A percentile compares a stretch with the other conserved stretches of the same genome.
Evolutionary conservation across 2,888 invertebrate genomes (phyloP).

Genomic region (Neoitamus cyanurus): DNA sequence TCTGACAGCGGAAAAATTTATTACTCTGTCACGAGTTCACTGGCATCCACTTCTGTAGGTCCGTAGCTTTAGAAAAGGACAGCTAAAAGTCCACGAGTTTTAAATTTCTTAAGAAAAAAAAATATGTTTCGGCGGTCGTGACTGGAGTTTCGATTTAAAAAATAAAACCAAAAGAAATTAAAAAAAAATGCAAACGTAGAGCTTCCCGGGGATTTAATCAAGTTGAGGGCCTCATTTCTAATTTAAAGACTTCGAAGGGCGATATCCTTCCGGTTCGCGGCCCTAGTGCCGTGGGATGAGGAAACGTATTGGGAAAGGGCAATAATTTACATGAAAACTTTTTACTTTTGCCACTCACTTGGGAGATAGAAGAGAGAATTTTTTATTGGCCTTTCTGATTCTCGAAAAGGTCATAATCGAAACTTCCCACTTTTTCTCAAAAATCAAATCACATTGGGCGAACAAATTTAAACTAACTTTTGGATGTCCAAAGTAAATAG

Average conservation of each 20-base stretch:
- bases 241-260: not conserved
- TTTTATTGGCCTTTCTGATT: constrained; percentile 4
- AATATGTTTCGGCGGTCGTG: not conserved
- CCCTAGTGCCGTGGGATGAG: not conserved
- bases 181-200: not conserved
- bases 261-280: not conserved
- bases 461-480: not conserved
- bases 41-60: not conserved
- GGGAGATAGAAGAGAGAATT: constrained; percentile 2
- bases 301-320: not conserved
- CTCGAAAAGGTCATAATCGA: not conserved
- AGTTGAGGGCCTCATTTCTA: not conserved
- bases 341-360: not conserved
- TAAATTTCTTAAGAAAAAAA: not conserved
- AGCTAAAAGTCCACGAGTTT: not conserved
- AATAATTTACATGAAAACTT: not conserved
- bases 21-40: not conserved
- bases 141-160: not conserved
- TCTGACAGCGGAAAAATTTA: not conserved
- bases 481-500: not conserved
- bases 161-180: not conserved
- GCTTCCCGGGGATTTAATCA: not conserved
- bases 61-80: not conserved
- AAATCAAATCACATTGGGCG: not conserved
- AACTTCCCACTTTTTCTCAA: not conserved